These are phyloP conservation scores for Pogonocichla stellata DNA, from an alignment of 2,113 vertebrate species.

Conservation along the genomic window DNA sequence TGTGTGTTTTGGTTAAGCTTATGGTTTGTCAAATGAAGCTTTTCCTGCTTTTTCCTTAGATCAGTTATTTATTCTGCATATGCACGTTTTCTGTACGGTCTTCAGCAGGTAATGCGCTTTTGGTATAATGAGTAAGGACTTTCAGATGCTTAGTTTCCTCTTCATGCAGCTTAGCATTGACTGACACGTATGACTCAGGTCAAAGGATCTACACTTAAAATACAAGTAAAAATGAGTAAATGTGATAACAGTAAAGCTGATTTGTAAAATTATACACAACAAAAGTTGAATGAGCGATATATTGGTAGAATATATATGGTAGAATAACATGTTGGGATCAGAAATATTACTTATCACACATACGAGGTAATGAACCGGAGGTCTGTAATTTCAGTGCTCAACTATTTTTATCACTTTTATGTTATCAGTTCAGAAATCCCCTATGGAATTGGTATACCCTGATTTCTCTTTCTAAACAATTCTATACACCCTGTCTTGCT, in stretches of 20 bases:
- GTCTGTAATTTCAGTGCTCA: neutral
- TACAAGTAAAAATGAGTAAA: neutral
- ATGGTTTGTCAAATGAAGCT: neutral
- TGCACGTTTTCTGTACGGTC: neutral
- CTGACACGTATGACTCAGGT: neutral
- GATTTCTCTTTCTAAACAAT: conserved; percentile 40
- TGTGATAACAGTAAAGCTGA: neutral
- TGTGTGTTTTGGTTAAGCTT: neutral
- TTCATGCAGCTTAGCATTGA: neutral
- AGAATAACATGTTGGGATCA: neutral
- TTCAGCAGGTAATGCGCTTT: neutral
- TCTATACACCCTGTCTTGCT: conserved; percentile 35
- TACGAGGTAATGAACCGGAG: neutral
- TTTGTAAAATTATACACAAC: neutral
- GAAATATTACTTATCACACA: neutral
- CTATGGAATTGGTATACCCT: conserved; percentile 34
- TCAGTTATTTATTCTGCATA: neutral
- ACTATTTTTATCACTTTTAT: conserved; percentile 1
- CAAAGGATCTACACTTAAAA: neutral
- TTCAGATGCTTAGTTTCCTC: neutral
- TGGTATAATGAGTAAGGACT: neutral
- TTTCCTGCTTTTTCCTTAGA: neutral
- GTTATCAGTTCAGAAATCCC: conserved; percentile 34
- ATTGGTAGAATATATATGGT: neutral
- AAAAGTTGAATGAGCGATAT: neutral